These are phyloP conservation scores for Phalera bucephala DNA, from an alignment of 2,888 invertebrate species.

Conservation along the genomic window DNA sequence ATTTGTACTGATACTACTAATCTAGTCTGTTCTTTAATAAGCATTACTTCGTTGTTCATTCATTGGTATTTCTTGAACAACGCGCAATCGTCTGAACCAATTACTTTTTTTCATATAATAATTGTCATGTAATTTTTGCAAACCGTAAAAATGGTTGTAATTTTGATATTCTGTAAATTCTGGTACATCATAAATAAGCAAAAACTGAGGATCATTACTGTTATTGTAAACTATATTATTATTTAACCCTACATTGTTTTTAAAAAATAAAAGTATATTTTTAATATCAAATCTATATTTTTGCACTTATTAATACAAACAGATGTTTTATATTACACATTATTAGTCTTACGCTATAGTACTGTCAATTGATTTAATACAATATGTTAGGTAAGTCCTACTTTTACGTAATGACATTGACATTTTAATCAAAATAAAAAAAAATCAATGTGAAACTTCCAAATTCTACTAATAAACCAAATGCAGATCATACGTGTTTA, in stretches of 20 bases:
- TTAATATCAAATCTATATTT: slow-evolving; percentile 46
- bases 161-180: slow-evolving; percentile 44
- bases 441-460: no score
- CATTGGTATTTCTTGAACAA: no score
- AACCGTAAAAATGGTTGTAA: slow-evolving; percentile 22
- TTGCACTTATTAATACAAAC: slow-evolving; percentile 36
- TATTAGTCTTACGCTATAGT: slow-evolving; percentile 13
- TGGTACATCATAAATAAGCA: slow-evolving; percentile 50
- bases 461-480: no score
- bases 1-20: no score
- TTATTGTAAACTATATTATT: slow-evolving; percentile 35
- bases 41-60: no score
- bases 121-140: no score
- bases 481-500: no score
- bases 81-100: no score
- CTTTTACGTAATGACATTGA: no score
- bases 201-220: slow-evolving; percentile 42
- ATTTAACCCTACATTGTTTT: slow-evolving; percentile 25
- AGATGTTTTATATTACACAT: slow-evolving; percentile 4
- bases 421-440: no score
- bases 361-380: slow-evolving; percentile 24
- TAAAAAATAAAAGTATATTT: slow-evolving; percentile 44
- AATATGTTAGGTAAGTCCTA: slow-evolving; percentile 31
- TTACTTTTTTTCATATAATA: slow-evolving; percentile 17
- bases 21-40: no score